A percentile compares a stretch with the other conserved stretches of the same genome.
These are phyloP conservation scores for Scolopax bukidnonensis DNA, from an alignment of 2,797 vertebrate genomes.

Conservation along the genomic window DNA sequence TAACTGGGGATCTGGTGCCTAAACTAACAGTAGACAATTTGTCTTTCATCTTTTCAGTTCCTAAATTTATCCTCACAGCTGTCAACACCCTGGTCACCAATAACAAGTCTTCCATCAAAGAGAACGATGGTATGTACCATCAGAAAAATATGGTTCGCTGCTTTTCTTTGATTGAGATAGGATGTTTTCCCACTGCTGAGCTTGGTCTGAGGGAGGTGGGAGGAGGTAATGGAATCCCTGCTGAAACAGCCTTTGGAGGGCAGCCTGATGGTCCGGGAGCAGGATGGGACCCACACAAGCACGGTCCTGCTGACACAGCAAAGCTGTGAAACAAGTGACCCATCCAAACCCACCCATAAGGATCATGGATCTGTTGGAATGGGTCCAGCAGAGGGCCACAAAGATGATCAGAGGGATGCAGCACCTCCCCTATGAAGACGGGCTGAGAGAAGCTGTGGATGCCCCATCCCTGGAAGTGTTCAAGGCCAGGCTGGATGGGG, in stretches of 20 bases:
- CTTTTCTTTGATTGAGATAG: not conserved
- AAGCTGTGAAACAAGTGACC: fast-evolving
- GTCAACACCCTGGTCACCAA: constrained; percentile 78
- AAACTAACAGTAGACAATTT: not conserved
- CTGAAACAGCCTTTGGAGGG: not conserved
- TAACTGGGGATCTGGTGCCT: not conserved
- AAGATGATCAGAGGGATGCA: too few relatives aligned
- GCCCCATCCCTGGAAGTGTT: too few relatives aligned
- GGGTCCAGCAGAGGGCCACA: too few relatives aligned
- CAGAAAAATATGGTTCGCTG: not conserved
- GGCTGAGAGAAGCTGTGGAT: too few relatives aligned
- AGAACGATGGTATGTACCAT: constrained; percentile 58
- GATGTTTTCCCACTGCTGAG: not conserved
- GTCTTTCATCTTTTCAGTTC: constrained; percentile 76
- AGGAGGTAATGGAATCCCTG: not conserved
- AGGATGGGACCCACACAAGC: fast-evolving
- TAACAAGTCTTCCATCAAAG: constrained; percentile 61
- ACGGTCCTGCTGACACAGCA: not conserved
- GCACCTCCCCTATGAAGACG: too few relatives aligned
- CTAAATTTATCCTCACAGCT: constrained; percentile 85
- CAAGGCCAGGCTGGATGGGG: too few relatives aligned
- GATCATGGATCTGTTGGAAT: too few relatives aligned
- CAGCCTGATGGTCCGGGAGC: not conserved
- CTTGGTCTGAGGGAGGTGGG: not conserved
- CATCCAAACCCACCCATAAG: not conserved